Evolutionary conservation across 2,113 vertebrate species (phyloP), one percentile per base, ranked within the genome.

Genomic region (Natator depressus): DNA sequence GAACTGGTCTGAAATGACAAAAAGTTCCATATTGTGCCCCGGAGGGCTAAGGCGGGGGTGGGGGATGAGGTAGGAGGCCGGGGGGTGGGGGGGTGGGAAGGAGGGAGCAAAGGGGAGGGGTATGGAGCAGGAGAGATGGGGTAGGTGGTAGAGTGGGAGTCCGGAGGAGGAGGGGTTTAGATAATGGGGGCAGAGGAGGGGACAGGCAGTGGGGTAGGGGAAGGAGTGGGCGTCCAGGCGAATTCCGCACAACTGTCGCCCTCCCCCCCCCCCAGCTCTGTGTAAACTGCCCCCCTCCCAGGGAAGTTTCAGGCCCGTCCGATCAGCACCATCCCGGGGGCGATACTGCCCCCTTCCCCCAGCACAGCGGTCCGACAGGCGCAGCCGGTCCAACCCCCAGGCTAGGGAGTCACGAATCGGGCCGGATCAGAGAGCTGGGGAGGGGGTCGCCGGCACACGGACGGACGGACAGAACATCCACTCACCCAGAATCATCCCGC

Each of bases 401-500:
- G 57, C 57, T 13, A 5, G 57, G 24, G 10, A 27, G 55, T 57
- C 55, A 24, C 25, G 55, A 57, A 53, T 27, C 35, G 19, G 49
- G 11, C 75, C 46, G 72, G 6, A n/a, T n/a, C 47, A 12, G n/a
- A 22, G 46, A 38, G 47, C 3, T 35, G n/a, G 22, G 46, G 20
- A 13, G 80, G 31, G 20, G 16, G 80, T 53, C 55, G 4, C 55
- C 54, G 54, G 27, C 57, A 11, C 24, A 29, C 59, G 31, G 5
- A 72, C 85, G 54, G 72, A 62, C 46, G 27, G 69, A 85, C 82
- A 46, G 62, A n/a, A 51, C 82, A 55, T 57, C 57, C 75, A 91
- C 95, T 96, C 89, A 96, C 95, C 95, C 78, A 96, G 90, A 85
- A 96, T 96, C 95, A 96, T 96, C 84, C 84, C 87, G 82, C 82